Evolutionary conservation across 1,140 invertebrate species (phyloP).

Genomic region (Hesperophylax magnus): DNA sequence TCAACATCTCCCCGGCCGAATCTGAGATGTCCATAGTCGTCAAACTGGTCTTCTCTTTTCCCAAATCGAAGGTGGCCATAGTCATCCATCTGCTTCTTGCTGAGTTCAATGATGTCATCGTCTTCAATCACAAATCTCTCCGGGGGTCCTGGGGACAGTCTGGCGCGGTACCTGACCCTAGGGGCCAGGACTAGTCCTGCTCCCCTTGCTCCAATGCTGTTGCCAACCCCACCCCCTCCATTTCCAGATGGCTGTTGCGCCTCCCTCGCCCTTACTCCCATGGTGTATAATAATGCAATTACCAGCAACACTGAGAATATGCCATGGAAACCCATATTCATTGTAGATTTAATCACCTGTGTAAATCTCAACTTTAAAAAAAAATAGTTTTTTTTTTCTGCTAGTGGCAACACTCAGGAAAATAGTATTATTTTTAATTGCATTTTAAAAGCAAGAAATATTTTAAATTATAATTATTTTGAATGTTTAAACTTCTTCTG

Average conservation of each 20-base stretch:
- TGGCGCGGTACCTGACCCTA: conserved; percentile 57
- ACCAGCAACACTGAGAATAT: conserved; percentile 32
- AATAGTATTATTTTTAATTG: conserved; percentile 13
- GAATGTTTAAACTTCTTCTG: not conserved
- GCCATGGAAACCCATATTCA: conserved; percentile 40
- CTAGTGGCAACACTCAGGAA: conserved; percentile 6
- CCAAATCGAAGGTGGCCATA: conserved; percentile 77
- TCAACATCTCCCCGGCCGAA: conserved; percentile 70
- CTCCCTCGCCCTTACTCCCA: conserved; percentile 55
- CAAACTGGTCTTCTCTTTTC: conserved; percentile 72
- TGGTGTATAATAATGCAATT: conserved; percentile 23
- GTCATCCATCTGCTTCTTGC: conserved; percentile 74
- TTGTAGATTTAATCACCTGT: not conserved
- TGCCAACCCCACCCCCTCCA: conserved; percentile 37
- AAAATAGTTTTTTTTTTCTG: not conserved
- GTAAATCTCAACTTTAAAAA: not conserved
- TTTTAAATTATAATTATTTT: not conserved
- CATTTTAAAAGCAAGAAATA: conserved; percentile 8
- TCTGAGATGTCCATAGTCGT: conserved; percentile 80
- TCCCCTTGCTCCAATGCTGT: conserved; percentile 11
- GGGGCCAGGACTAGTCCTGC: conserved; percentile 46
- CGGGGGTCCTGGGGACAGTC: conserved; percentile 42
- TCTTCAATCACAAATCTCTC: conserved; percentile 66
- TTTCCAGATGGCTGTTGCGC: conserved; percentile 59
- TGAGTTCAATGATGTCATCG: conserved; percentile 72